phyloP scores from a whole-genome alignment of 2,113 vertebrate species.

The Argyrosomus japonicus region DNA sequence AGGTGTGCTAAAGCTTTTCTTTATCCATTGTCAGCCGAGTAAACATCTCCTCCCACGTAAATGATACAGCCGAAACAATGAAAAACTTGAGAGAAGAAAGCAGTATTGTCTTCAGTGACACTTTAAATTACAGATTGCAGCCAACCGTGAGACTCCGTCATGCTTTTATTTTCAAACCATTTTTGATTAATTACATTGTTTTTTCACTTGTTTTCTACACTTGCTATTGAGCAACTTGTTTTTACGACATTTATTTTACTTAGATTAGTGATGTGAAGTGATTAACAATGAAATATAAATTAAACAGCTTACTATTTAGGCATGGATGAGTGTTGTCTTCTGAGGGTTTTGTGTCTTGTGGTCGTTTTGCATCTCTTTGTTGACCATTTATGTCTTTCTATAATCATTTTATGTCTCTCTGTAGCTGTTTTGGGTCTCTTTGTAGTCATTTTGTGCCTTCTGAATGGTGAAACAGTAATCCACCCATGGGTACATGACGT shows the following conservation, averaged over 20 bases:
- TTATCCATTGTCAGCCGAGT: not conserved
- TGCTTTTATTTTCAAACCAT: not conserved
- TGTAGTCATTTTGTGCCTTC: not conserved
- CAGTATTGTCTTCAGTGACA: not conserved
- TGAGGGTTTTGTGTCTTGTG: not conserved
- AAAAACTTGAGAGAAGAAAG: not conserved
- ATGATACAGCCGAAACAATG: not conserved
- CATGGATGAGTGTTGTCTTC: not conserved
- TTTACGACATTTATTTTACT: not conserved
- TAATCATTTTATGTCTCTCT: not conserved
- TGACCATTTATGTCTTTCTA: not conserved
- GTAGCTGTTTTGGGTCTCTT: not conserved
- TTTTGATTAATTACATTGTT: not conserved
- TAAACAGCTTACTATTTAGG: not conserved
- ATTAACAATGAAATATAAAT: not conserved
- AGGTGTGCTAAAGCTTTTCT: slow-evolving; percentile 17
- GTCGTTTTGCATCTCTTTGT: not conserved
- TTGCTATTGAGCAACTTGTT: not conserved
- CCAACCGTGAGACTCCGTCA: not conserved
- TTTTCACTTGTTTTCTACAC: not conserved
- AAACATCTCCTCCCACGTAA: slow-evolving; percentile 11
- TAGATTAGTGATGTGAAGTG: not conserved
- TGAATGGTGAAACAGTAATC: no score
- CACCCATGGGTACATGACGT: not conserved
- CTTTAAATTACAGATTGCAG: not conserved